Conservation (phyloP, 2,113 vertebrate species). For the Ceuthmochares aereus region DNA sequence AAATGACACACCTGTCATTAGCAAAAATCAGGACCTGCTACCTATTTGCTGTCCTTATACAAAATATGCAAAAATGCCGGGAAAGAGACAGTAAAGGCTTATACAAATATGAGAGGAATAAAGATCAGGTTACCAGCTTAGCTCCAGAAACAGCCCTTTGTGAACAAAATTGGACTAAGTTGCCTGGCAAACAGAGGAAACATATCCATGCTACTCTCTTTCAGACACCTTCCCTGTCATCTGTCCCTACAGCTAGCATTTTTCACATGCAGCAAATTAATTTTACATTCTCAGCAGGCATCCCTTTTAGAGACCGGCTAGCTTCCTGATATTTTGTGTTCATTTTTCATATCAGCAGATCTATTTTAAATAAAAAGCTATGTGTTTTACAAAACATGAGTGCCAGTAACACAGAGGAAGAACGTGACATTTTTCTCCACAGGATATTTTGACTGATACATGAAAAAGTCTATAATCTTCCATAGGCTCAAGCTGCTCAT, state of each 20-base stretch:
- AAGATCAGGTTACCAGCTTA: not conserved
- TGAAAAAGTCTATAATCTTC: constrained; percentile 67
- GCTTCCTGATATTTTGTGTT: constrained; percentile 51
- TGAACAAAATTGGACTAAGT: not conserved
- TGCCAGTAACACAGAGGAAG: constrained; percentile 52
- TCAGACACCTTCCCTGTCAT: constrained; percentile 36
- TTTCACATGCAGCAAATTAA: constrained; percentile 60
- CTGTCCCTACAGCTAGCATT: constrained; percentile 56
- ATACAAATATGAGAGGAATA: not conserved
- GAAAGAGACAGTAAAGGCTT: not conserved
- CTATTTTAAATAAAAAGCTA: constrained; percentile 66
- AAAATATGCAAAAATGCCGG: not conserved
- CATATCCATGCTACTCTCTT: not conserved
- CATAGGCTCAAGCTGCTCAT: constrained; percentile 66
- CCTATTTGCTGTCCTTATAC: not conserved
- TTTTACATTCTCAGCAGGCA: constrained; percentile 60
- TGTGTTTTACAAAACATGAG: constrained; percentile 64
- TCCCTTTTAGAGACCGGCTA: constrained; percentile 55
- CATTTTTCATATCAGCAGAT: constrained; percentile 58
- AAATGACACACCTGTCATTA: not conserved
- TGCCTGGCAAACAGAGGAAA: not conserved
- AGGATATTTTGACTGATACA: constrained; percentile 70
- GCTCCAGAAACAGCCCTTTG: not conserved
- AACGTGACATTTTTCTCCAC: constrained; percentile 72
- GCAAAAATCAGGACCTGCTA: not conserved